These are phyloP conservation scores for Argyresthia goedartella DNA, from an alignment of 2,888 invertebrate genomes.

Conservation along the genomic window DNA sequence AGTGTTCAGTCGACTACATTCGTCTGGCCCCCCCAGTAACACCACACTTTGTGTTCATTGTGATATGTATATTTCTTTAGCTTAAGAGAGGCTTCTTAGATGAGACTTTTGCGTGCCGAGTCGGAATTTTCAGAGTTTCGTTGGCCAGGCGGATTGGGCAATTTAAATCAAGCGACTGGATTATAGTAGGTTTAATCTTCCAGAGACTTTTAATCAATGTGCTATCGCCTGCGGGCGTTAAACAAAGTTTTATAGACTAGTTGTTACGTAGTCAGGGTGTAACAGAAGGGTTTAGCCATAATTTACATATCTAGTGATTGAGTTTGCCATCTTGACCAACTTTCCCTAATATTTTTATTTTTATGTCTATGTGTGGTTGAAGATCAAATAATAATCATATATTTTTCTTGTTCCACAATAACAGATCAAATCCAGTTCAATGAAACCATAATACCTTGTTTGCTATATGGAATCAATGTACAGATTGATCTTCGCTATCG, in stretches of 20 bases:
- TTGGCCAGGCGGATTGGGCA: constrained; percentile 25
- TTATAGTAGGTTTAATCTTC: constrained; percentile 34
- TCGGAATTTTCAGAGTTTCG: constrained; percentile 20
- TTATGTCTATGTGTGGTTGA: no score
- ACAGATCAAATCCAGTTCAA: no score
- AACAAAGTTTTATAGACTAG: constrained; percentile 28
- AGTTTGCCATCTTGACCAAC: no score
- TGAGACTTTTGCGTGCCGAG: background rate
- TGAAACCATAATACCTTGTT: no score
- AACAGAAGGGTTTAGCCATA: background rate
- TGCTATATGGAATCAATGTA: no score
- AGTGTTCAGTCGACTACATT: constrained; percentile 42
- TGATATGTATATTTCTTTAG: background rate
- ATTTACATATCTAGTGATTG: no score
- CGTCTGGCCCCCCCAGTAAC: constrained; percentile 1
- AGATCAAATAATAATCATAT: no score
- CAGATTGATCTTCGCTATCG: no score
- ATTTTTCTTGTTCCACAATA: no score
- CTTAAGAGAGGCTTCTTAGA: background rate
- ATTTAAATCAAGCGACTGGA: constrained; percentile 23
- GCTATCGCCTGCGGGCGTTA: constrained; percentile 32
- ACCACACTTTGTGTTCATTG: constrained; percentile 3
- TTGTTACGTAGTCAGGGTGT: constrained; percentile 10
- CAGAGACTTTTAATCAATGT: constrained; percentile 39
- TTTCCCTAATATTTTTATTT: no score